Evolutionary conservation across 2,888 invertebrate genomes (phyloP), one percentile per base, ranked within the genome.

Genomic region (Chydorus sphaericus): DNA sequence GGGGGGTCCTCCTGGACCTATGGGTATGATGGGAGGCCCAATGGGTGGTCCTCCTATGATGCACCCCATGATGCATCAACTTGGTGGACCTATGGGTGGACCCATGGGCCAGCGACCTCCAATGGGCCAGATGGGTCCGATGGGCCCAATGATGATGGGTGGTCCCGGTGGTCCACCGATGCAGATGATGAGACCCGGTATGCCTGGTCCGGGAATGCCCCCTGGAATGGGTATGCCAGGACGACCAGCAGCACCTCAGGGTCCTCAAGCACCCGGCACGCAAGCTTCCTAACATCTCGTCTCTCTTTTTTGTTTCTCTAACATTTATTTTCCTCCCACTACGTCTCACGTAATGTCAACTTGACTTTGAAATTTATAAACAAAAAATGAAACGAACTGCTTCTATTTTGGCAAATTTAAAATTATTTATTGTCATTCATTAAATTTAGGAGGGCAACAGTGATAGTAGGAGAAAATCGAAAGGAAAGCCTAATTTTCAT

Each of bases 161-260:
- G 1, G 44, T 4, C 44, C 44, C 28, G 44, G 44, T 23, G 81
- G 80, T 59, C 81, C 81, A 10, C 81, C 81, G 2, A 80, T 82
- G 77, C 81, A 36, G 3, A 59, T 59, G 59, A 59, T 55, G 55
- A 30, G 49, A 44, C 44, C 44, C 23, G 44, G 44, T 6, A 44
- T 44, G 44, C 77, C 78, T 10, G 83, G 82, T 1, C 76, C 80
- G n/a, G 79, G 79, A 18, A 84, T 86, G 81, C 77, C 75, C 48
- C 74, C 75, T 14, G 75, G 62, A 11, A 49, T 52, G 20, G 60
- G 60, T 36, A 62, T 67, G 20, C 68, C 68, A 29, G 69, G 69
- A 36, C 67, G 67, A 26, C 62, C 63, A 29, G 58, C 62, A 16
- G 51, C 62, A 52, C 56, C 64, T 20, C 18, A 20, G 36, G 51